Evolutionary conservation across 2,797 vertebrate species (phyloP).

Genomic region (Carapus acus): DNA sequence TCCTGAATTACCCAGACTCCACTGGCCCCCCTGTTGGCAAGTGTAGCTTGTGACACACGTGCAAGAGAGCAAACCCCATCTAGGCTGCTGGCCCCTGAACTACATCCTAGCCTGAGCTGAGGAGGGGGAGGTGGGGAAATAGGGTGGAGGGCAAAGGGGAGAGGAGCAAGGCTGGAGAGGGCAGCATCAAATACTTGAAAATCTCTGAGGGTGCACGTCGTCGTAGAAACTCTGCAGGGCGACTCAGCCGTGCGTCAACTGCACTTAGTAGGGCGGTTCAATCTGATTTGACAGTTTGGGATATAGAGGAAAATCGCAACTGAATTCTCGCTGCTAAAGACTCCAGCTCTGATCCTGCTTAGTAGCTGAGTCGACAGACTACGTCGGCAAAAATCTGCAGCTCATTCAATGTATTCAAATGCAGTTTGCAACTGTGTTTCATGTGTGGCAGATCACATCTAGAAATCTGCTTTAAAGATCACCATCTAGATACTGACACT

Average conservation of each 20-base stretch:
- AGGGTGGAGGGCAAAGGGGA: no score
- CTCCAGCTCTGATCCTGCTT: no score
- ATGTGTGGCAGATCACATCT: no score
- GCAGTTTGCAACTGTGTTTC: no score
- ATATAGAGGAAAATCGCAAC: slow-evolving; percentile 1
- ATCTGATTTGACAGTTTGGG: slow-evolving; percentile 1
- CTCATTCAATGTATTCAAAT: no score
- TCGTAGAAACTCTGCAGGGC: slow-evolving; percentile 2
- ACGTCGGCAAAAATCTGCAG: no score
- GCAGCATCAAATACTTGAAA: slow-evolving; percentile 37
- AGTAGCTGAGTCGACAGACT: no score
- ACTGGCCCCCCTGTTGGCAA: slow-evolving; percentile 45
- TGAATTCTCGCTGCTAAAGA: no score
- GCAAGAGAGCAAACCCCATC: slow-evolving; percentile 18
- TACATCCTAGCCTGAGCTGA: slow-evolving; percentile 42
- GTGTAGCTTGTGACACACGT: slow-evolving; percentile 46
- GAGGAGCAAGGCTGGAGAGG: no score
- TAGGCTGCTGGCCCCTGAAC: slow-evolving; percentile 44
- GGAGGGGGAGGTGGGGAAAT: no score
- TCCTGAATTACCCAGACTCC: slow-evolving; percentile 57
- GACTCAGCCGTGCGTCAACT: slow-evolving; percentile 2
- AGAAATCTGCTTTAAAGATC: no score
- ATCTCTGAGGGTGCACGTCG: slow-evolving; percentile 21
- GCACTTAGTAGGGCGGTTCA: not conserved
- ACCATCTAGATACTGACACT: no score